A percentile compares a stretch with the other conserved stretches of the same genome.
phyloP scores from a whole-genome alignment of 2,888 invertebrate genomes.

The Rapana venosa region DNA sequence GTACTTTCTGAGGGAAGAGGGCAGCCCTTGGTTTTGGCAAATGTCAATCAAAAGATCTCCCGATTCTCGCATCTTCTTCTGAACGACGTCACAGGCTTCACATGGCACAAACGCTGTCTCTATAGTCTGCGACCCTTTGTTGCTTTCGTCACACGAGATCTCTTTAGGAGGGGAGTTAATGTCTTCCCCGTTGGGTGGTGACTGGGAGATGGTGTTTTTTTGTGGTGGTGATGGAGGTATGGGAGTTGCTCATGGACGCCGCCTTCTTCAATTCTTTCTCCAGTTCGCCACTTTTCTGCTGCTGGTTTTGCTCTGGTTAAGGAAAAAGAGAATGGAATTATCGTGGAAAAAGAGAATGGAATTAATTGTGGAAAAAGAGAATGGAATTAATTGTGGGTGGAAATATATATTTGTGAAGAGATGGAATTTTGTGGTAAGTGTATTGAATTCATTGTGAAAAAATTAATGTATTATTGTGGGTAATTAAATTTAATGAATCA shows the following conservation, averaged over 20 bases:
- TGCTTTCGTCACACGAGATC: slow-evolving; percentile 71
- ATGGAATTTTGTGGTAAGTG: too few species aligned
- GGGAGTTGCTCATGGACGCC: slow-evolving; percentile 35
- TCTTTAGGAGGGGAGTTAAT: slow-evolving; percentile 20
- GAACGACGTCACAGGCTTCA: slow-evolving; percentile 76
- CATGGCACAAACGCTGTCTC: slow-evolving; percentile 78
- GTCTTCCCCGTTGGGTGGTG: slow-evolving; percentile 54
- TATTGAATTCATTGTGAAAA: too few species aligned
- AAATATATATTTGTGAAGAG: too few species aligned
- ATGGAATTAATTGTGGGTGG: too few species aligned
- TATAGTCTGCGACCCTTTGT: slow-evolving; percentile 76
- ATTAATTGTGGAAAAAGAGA: too few species aligned
- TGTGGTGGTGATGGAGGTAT: slow-evolving; percentile 44
- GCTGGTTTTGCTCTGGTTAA: slow-evolving; percentile 66
- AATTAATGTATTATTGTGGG: too few species aligned
- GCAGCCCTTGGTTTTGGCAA: slow-evolving; percentile 74
- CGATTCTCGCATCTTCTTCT: slow-evolving; percentile 71
- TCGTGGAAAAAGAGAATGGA: too few species aligned
- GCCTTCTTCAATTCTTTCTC: slow-evolving; percentile 63
- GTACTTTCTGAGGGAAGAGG: slow-evolving; percentile 72
- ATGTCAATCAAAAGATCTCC: slow-evolving; percentile 69
- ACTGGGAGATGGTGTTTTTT: slow-evolving; percentile 22
- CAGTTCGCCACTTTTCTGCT: slow-evolving; percentile 65
- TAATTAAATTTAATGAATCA: too few species aligned
- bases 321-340: not conserved